These are phyloP conservation scores for Heliconius erato DNA, from an alignment of 2,888 invertebrate genomes.

Conservation along the genomic window DNA sequence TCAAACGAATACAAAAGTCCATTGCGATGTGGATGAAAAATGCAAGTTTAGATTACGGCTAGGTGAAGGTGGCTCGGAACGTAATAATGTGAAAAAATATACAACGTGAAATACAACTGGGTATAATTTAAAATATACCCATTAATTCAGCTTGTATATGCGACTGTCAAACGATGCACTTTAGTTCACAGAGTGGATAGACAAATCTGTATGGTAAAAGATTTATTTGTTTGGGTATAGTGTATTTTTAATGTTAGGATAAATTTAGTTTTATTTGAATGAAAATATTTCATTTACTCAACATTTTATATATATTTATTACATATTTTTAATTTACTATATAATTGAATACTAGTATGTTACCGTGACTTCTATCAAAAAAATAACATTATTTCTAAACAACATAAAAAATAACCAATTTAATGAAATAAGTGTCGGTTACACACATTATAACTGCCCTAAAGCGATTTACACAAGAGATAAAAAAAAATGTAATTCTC, in stretches of 20 bases:
- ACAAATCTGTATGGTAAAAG: conserved; percentile 10
- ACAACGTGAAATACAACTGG: conserved; percentile 68
- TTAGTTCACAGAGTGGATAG: conserved; percentile 36
- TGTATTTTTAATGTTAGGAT: neutral
- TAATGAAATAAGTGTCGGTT: too few species aligned
- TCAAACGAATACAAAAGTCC: conserved; percentile 52
- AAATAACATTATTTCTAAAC: neutral
- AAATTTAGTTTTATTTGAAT: neutral
- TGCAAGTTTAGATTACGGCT: conserved; percentile 67
- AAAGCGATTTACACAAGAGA: neutral
- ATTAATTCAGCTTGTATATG: conserved; percentile 80
- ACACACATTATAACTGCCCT: neutral
- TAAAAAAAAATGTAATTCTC: conserved; percentile 4
- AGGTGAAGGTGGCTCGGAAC: conserved; percentile 57
- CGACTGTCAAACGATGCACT: conserved; percentile 66
- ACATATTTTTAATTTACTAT: too few species aligned
- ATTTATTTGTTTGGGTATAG: neutral
- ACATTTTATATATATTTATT: too few species aligned
- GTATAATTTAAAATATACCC: conserved; percentile 83
- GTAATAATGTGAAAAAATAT: conserved; percentile 63
- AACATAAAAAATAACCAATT: too few species aligned
- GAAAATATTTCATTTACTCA: too few species aligned
- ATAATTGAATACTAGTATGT: too few species aligned
- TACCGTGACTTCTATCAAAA: too few species aligned
- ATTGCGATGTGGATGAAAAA: conserved; percentile 69